Evolutionary conservation across 2,888 invertebrate species (phyloP).

Genomic region (Rotaria sp.): DNA sequence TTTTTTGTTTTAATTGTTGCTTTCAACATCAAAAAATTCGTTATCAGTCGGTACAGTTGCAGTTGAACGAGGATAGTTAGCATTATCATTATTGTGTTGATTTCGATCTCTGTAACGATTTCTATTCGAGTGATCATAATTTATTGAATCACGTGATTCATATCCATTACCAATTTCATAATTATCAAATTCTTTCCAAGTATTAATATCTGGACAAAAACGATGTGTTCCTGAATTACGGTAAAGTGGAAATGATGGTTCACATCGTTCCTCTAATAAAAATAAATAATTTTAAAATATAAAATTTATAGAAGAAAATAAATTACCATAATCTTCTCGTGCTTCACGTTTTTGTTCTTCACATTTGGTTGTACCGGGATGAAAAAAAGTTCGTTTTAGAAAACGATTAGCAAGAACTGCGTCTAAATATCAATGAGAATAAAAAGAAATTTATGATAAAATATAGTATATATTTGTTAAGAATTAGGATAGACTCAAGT

Average conservation of each 20-base stretch:
- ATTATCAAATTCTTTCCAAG: background rate
- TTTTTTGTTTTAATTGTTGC: too few species aligned
- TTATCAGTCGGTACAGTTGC: too few species aligned
- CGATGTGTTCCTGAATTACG: background rate
- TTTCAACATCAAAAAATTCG: too few species aligned
- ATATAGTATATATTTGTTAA: background rate
- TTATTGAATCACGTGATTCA: background rate
- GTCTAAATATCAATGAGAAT: background rate
- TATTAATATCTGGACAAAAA: background rate
- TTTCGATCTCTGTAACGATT: too few species aligned
- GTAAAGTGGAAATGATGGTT: background rate
- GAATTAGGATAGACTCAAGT: too few species aligned
- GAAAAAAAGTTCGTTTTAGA: slow-evolving; percentile 18
- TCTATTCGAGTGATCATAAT: background rate
- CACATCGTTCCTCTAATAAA: slow-evolving; percentile 21
- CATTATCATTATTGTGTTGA: background rate
- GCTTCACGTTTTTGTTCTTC: slow-evolving; percentile 30
- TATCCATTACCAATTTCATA: slow-evolving; percentile 26
- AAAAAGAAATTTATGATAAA: background rate
- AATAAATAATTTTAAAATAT: background rate
- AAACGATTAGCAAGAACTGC: background rate
- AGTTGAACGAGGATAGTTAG: too few species aligned
- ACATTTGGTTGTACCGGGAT: background rate
- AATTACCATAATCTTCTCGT: slow-evolving; percentile 26
- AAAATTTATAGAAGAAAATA: background rate